Conservation (phyloP, 2,888 invertebrate species). For the Troilus luridus region DNA sequence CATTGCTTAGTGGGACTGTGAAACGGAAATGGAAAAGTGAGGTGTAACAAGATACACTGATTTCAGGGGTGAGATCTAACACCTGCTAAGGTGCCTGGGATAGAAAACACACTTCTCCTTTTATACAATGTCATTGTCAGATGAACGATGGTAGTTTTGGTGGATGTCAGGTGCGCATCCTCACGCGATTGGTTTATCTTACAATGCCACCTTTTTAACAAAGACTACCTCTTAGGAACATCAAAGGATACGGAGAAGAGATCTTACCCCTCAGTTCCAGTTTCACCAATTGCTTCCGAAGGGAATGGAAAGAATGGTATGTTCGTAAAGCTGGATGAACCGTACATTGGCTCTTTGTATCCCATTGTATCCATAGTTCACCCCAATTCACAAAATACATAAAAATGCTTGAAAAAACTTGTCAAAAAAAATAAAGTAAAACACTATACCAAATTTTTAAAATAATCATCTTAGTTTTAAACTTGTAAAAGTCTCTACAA, state of each 20-base stretch:
- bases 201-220: neutral
- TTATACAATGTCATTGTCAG: neutral
- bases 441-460: too few species aligned
- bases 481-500: too few species aligned
- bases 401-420: neutral
- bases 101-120: neutral
- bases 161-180: neutral
- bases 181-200: neutral
- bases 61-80: neutral
- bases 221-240: neutral
- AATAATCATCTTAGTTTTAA: too few species aligned
- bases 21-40: neutral
- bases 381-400: neutral
- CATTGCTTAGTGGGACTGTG: neutral
- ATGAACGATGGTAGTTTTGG: neutral
- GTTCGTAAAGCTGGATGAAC: neutral
- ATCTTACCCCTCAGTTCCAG: neutral
- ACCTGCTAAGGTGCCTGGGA: neutral
- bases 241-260: neutral
- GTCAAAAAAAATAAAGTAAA: too few species aligned
- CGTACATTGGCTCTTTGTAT: neutral
- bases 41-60: neutral
- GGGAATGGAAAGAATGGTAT: neutral
- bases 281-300: neutral
- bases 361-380: neutral